Conservation (phyloP, 2,888 invertebrate genomes). For the Tachystola acroxantha region DNA sequence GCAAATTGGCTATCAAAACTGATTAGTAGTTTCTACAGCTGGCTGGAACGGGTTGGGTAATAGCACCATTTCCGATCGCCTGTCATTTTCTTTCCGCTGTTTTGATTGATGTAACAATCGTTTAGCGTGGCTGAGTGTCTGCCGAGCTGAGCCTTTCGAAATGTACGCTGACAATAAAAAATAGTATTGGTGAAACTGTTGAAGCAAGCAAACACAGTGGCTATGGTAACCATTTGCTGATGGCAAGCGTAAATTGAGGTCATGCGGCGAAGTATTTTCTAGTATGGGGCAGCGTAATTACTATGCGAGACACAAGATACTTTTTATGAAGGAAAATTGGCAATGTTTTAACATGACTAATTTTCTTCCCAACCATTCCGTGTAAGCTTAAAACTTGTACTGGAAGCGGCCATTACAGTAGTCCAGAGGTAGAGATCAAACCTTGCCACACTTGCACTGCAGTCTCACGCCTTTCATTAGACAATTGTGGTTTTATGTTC, state of each 20-base stretch:
- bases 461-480: too few species aligned
- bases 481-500: too few species aligned
- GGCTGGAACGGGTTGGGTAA: slow-evolving; percentile 6
- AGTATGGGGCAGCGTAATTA: slow-evolving; percentile 18
- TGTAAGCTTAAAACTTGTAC: too few species aligned
- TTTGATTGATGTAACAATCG: slow-evolving; percentile 30
- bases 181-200: slow-evolving; percentile 17
- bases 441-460: too few species aligned
- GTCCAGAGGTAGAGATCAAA: too few species aligned
- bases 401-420: too few species aligned
- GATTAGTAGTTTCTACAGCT: background rate
- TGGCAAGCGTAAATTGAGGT: slow-evolving; percentile 37
- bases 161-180: background rate
- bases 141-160: slow-evolving; percentile 8
- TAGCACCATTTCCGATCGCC: slow-evolving; percentile 19
- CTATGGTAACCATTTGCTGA: slow-evolving; percentile 33
- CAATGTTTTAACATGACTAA: too few species aligned
- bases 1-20: background rate
- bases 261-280: slow-evolving; percentile 25
- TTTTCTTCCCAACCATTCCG: too few species aligned
- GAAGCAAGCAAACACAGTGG: slow-evolving; percentile 29
- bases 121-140: slow-evolving; percentile 8
- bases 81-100: slow-evolving; percentile 29
- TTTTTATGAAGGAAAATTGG: too few species aligned
- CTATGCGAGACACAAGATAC: too few species aligned